These are phyloP conservation scores for Hydropsyche betteni DNA, from an alignment of 2,888 invertebrate genomes.

Conservation along the genomic window DNA sequence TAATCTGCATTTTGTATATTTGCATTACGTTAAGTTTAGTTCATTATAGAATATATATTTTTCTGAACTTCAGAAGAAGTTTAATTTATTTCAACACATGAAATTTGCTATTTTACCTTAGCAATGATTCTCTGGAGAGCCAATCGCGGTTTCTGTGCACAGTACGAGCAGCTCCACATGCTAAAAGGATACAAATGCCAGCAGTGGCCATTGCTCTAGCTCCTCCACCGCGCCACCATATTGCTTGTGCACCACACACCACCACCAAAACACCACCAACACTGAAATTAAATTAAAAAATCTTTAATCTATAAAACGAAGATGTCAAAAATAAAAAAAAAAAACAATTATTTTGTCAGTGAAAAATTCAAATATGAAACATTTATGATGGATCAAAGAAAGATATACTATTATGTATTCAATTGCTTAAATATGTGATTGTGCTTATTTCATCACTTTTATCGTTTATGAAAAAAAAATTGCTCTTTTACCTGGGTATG, in stretches of 20 bases:
- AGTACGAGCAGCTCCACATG: constrained; percentile 73
- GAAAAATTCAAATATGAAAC: too few species aligned
- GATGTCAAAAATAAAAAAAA: too few species aligned
- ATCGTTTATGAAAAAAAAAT: background rate
- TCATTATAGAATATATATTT: too few species aligned
- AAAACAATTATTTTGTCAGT: too few species aligned
- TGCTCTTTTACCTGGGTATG: constrained; percentile 76
- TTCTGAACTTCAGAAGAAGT: background rate
- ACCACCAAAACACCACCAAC: constrained; percentile 82
- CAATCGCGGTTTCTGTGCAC: constrained; percentile 79
- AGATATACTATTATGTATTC: constrained; percentile 7
- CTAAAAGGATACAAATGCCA: constrained; percentile 68
- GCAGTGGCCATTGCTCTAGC: constrained; percentile 64
- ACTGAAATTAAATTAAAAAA: constrained; percentile 62
- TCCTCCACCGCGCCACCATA: constrained; percentile 67
- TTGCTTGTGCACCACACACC: constrained; percentile 75
- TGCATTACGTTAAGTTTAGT: too few species aligned
- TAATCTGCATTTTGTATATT: too few species aligned
- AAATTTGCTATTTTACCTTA: constrained; percentile 66
- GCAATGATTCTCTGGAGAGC: constrained; percentile 78
- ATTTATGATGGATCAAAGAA: too few species aligned
- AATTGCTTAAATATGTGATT: constrained; percentile 3
- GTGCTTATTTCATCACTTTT: too few species aligned
- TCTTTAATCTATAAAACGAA: too few species aligned
- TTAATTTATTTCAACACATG: background rate